A percentile compares a stretch with the other conserved stretches of the same genome.
Conservation (phyloP, 1,140 invertebrate genomes). For the Pristionchus pacificus region DNA sequence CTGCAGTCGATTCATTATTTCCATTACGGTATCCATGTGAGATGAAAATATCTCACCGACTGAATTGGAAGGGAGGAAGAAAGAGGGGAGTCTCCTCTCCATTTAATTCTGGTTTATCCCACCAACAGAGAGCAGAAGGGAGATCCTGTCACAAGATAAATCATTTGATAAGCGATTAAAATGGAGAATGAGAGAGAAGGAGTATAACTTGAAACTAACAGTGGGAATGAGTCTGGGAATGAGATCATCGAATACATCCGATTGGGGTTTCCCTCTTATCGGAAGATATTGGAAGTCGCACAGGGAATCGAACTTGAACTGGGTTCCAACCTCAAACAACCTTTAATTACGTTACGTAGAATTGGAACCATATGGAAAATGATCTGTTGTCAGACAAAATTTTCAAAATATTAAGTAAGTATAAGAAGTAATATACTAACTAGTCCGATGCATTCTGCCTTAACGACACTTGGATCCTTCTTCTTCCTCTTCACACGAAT, state of each 20-base stretch:
- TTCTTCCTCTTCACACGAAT: slow-evolving; percentile 43
- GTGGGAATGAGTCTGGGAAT: slow-evolving; percentile 43
- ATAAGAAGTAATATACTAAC: too few relatives aligned
- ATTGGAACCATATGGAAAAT: too few relatives aligned
- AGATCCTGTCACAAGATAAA: slow-evolving; percentile 8
- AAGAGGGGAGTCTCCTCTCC: slow-evolving; percentile 33
- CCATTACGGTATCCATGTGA: neutral
- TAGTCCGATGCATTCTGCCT: slow-evolving; percentile 42
- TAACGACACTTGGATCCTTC: slow-evolving; percentile 13
- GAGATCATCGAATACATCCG: slow-evolving; percentile 36
- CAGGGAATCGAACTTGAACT: slow-evolving; percentile 46
- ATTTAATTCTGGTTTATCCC: slow-evolving; percentile 21
- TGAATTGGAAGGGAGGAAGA: slow-evolving; percentile 49
- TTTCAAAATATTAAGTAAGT: too few relatives aligned
- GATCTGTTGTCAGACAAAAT: too few relatives aligned
- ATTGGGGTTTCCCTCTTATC: slow-evolving; percentile 19
- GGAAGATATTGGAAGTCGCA: slow-evolving; percentile 55
- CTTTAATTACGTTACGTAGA: too few relatives aligned
- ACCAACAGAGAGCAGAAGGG: slow-evolving; percentile 37
- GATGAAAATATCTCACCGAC: slow-evolving; percentile 35
- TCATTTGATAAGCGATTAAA: too few relatives aligned
- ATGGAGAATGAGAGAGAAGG: too few relatives aligned
- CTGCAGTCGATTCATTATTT: too few relatives aligned
- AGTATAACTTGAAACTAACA: too few relatives aligned
- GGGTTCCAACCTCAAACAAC: slow-evolving; percentile 17